phyloP scores from a whole-genome alignment of 1,140 invertebrate genomes.

The Lepidurus couesii region DNA sequence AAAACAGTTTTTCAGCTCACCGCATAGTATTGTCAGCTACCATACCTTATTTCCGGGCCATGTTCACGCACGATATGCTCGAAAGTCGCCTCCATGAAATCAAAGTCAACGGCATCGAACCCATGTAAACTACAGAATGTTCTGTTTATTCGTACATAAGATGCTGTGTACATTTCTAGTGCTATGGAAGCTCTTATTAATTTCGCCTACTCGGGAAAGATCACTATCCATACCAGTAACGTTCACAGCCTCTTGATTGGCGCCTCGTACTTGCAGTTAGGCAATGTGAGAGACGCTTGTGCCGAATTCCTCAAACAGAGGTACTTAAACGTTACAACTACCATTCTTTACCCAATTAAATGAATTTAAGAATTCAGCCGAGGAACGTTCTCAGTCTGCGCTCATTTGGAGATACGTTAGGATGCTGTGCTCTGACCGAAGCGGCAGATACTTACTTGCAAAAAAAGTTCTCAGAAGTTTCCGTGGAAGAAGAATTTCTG shows the following conservation, averaged over 20 bases:
- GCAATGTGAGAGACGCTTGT: constrained; percentile 75
- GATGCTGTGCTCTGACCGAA: constrained; percentile 63
- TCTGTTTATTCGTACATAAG: constrained; percentile 12
- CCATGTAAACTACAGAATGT: constrained; percentile 51
- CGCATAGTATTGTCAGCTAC: constrained; percentile 76
- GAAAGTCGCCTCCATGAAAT: constrained; percentile 79
- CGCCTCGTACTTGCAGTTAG: constrained; percentile 78
- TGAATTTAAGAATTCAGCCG: constrained; percentile 60
- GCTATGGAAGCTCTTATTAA: constrained; percentile 77
- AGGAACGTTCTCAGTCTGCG: constrained; percentile 78
- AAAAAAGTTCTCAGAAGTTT: constrained; percentile 73
- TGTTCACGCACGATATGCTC: constrained; percentile 85
- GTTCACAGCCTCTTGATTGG: constrained; percentile 80
- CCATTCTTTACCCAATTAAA: constrained; percentile 26
- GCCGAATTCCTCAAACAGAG: constrained; percentile 70
- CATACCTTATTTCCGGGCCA: constrained; percentile 86
- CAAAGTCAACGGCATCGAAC: constrained; percentile 71
- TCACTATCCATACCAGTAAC: constrained; percentile 71
- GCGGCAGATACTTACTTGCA: constrained; percentile 76
- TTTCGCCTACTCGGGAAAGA: constrained; percentile 77
- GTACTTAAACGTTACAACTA: constrained; percentile 41
- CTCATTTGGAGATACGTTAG: constrained; percentile 74
- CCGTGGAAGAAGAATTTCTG: constrained; percentile 71
- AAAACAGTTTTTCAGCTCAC: constrained; percentile 73
- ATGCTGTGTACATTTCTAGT: constrained; percentile 47